phyloP scores from a whole-genome alignment of 2,113 vertebrate species.

The Leiothrix lutea region DNA sequence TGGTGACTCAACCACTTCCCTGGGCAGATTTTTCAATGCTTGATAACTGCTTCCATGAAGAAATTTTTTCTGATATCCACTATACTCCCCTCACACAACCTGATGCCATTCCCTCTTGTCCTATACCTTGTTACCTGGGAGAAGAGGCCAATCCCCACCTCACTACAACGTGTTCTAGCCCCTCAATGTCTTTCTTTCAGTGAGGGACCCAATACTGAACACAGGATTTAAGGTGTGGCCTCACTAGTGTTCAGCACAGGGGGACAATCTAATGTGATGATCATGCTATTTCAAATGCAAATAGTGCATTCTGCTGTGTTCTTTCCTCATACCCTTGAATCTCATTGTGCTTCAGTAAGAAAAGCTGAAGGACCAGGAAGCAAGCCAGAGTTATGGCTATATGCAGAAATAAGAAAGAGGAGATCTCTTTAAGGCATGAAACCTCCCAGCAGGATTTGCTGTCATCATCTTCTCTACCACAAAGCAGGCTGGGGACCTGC shows the following conservation, averaged over 20 bases:
- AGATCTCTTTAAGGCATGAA: neutral
- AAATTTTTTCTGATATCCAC: neutral
- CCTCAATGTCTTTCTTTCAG: neutral
- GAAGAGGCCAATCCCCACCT: rapidly evolving
- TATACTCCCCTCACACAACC: neutral
- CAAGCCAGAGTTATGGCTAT: neutral
- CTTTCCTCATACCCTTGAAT: neutral
- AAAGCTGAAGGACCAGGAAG: neutral
- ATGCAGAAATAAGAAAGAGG: neutral
- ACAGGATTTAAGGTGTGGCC: neutral
- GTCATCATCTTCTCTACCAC: neutral
- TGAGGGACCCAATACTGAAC: neutral
- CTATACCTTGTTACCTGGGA: neutral
- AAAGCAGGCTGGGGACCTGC: neutral
- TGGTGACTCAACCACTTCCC: neutral
- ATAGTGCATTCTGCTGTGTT: neutral
- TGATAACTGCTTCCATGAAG: neutral
- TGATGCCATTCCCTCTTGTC: neutral
- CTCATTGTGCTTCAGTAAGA: neutral
- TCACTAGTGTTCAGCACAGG: neutral
- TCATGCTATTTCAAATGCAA: neutral
- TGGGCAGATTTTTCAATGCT: neutral
- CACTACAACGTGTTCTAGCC: neutral
- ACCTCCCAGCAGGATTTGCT: neutral
- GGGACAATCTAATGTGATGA: neutral